These are phyloP conservation scores for Petrocephalus schoutedeni DNA, from an alignment of 2,797 vertebrate species.

Conservation along the genomic window DNA sequence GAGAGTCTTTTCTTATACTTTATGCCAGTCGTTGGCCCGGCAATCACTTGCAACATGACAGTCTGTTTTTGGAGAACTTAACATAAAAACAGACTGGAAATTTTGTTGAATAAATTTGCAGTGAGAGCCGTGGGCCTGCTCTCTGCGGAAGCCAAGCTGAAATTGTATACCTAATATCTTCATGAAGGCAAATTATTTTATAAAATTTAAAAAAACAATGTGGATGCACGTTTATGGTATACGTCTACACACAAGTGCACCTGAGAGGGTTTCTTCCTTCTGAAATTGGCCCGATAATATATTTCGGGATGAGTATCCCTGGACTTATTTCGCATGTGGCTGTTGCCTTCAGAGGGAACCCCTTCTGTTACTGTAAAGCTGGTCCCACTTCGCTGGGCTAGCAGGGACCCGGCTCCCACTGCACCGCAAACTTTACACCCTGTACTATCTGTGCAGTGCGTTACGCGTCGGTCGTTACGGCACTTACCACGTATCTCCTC, in stretches of 20 bases:
- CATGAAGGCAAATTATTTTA: not conserved
- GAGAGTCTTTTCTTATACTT: not conserved
- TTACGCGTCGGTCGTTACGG: not conserved
- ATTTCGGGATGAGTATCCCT: not conserved
- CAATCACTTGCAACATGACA: not conserved
- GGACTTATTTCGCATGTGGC: not conserved
- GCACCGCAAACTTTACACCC: not conserved
- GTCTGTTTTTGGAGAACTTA: not conserved
- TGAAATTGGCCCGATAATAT: not conserved
- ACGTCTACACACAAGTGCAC: not conserved
- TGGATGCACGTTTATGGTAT: not conserved
- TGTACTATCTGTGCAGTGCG: not conserved
- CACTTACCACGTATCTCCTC: not conserved
- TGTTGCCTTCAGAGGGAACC: not conserved
- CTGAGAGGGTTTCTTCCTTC: not conserved
- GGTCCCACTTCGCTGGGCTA: not conserved
- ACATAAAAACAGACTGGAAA: not conserved
- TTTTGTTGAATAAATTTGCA: not conserved
- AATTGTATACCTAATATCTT: not conserved
- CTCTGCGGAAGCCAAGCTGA: not conserved
- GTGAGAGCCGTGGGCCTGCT: not conserved
- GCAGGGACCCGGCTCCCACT: not conserved
- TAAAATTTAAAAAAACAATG: not conserved
- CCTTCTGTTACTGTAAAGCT: not conserved
- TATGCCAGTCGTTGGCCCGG: not conserved